Percentiles rank a stretch among this genome's conserved stretches.
These are phyloP conservation scores for Rosalia funebris DNA, from an alignment of 2,888 invertebrate genomes.

Conservation along the genomic window DNA sequence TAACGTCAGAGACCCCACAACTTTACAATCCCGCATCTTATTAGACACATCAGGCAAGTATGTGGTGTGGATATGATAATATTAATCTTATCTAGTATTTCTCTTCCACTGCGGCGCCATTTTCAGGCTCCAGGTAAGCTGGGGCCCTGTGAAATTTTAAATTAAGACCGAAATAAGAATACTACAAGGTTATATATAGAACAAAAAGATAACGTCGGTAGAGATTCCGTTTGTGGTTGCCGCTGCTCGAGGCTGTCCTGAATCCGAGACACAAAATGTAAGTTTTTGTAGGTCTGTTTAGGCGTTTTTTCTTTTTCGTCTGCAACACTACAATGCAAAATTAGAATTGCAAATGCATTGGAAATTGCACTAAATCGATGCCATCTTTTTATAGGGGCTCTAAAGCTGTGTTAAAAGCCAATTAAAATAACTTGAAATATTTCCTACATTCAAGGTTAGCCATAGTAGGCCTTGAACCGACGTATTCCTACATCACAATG, in stretches of 20 bases:
- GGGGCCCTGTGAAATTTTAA: background rate
- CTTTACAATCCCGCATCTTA: constrained; percentile 6
- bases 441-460: background rate
- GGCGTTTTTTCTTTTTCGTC: constrained; percentile 32
- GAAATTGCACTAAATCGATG: constrained; percentile 38
- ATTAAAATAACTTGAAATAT: constrained; percentile 26
- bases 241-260: constrained; percentile 23
- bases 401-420: constrained; percentile 30
- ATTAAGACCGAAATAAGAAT: constrained; percentile 29
- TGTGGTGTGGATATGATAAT: constrained; percentile 11
- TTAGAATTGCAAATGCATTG: constrained; percentile 44
- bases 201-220: constrained; percentile 32
- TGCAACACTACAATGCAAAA: constrained; percentile 29
- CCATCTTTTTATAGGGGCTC: constrained; percentile 30
- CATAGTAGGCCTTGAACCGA: no score
- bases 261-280: constrained; percentile 32
- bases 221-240: constrained; percentile 34
- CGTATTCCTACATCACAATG: no score
- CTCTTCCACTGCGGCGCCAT: constrained; percentile 1
- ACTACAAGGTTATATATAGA: constrained; percentile 29
- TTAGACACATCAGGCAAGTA: background rate
- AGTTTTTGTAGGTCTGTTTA: constrained; percentile 36
- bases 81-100: constrained; percentile 22
- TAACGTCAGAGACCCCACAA: background rate
- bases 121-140: background rate